Evolutionary conservation across 2,113 vertebrate species (phyloP).

Genomic region (Isichthys henryi): DNA sequence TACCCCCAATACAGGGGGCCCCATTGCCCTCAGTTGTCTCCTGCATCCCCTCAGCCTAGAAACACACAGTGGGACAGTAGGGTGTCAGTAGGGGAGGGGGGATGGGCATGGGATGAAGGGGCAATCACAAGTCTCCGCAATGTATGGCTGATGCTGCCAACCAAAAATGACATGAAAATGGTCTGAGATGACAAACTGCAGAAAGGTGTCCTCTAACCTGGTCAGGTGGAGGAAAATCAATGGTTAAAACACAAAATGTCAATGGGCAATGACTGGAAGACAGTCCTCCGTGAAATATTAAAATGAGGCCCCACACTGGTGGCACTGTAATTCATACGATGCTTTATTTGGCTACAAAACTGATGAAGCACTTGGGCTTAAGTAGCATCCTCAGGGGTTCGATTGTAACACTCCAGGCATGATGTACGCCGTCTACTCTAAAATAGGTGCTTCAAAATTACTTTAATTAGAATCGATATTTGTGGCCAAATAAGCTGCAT

Average conservation of each 20-base stretch:
- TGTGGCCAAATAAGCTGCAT: background rate
- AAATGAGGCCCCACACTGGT: background rate
- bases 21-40: constrained; percentile 62
- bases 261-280: background rate
- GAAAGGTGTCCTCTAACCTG: background rate
- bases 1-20: constrained; percentile 55
- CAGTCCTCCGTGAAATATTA: background rate
- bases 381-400: background rate
- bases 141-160: background rate
- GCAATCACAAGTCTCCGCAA: too few relatives aligned
- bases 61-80: constrained; percentile 52
- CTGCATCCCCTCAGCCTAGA: constrained; percentile 64
- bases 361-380: background rate
- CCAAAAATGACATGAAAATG: background rate
- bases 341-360: background rate
- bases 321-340: background rate
- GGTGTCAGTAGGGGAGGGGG: constrained; percentile 38
- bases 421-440: background rate
- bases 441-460: background rate
- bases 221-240: background rate
- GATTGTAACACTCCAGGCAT: background rate
- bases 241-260: background rate
- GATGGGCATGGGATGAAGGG: background rate
- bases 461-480: background rate
- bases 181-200: background rate